phyloP scores from a whole-genome alignment of 1,140 invertebrate genomes.

The Aphelinus atriplicis region DNA sequence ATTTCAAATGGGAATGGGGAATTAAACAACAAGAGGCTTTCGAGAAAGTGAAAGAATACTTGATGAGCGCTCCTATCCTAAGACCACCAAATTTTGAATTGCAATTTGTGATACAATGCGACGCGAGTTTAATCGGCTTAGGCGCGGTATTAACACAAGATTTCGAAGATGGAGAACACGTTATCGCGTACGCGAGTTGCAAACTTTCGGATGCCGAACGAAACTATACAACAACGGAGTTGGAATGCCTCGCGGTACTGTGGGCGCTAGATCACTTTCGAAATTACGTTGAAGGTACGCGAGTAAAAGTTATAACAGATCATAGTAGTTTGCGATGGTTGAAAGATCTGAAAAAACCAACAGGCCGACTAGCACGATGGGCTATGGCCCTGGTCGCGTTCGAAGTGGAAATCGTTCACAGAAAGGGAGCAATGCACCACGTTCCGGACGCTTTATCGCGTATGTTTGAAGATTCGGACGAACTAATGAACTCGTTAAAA shows the following conservation, averaged over 20 bases:
- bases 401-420: slow-evolving; percentile 43
- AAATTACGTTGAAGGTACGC: background rate
- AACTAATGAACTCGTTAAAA: background rate
- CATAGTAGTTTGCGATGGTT: slow-evolving; percentile 33
- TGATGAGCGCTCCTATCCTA: slow-evolving; percentile 35
- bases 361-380: slow-evolving; percentile 56
- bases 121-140: slow-evolving; percentile 48
- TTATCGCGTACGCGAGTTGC: slow-evolving; percentile 56
- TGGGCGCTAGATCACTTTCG: background rate
- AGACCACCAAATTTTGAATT: slow-evolving; percentile 36
- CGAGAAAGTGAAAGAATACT: slow-evolving; percentile 7
- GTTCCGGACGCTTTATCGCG: slow-evolving; percentile 36
- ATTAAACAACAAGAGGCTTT: slow-evolving; percentile 47
- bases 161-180: slow-evolving; percentile 31
- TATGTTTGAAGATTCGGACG: slow-evolving; percentile 38
- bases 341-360: slow-evolving; percentile 43
- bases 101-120: slow-evolving; percentile 40
- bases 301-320: slow-evolving; percentile 56
- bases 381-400: slow-evolving; percentile 49
- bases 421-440: slow-evolving; percentile 39
- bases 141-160: slow-evolving; percentile 54
- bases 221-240: background rate
- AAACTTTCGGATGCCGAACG: slow-evolving; percentile 12
- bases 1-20: slow-evolving; percentile 43
- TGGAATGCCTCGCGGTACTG: background rate